A percentile compares a stretch with the other conserved stretches of the same genome.
These are phyloP conservation scores for Eulacestoma nigropectus DNA, from an alignment of 2,113 vertebrate genomes.

Conservation along the genomic window DNA sequence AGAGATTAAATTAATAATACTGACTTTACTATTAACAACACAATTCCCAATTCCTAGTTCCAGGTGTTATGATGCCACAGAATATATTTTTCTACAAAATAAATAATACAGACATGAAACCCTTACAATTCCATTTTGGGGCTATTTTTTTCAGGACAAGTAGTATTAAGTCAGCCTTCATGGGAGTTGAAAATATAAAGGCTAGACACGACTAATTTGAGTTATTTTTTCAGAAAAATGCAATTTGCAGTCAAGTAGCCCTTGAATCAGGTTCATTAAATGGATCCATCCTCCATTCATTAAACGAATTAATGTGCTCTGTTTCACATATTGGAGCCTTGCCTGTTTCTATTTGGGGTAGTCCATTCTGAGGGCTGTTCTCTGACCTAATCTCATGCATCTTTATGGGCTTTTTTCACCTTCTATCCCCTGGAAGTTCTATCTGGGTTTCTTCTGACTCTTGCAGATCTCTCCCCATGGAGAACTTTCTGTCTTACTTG, in stretches of 20 bases:
- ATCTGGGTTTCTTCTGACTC: background rate
- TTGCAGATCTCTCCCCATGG: background rate
- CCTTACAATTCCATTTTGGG: background rate
- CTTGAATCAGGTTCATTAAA: background rate
- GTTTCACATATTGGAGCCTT: background rate
- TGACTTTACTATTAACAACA: background rate
- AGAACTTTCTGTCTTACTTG: background rate
- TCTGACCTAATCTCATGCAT: background rate
- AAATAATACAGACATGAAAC: background rate
- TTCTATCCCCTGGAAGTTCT: background rate
- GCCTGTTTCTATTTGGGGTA: background rate
- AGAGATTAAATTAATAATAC: background rate
- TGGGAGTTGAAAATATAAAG: background rate
- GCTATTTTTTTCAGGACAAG: background rate
- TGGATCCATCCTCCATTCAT: background rate
- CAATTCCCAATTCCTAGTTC: background rate
- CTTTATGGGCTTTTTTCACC: background rate
- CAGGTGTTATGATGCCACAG: background rate
- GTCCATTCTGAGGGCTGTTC: background rate
- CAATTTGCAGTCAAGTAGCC: background rate
- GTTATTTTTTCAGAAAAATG: background rate
- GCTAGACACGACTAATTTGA: background rate
- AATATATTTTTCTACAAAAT: background rate
- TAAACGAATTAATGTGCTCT: background rate
- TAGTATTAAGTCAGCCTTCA: background rate